phyloP scores from a whole-genome alignment of 2,888 invertebrate species.

The Lasioglossum villosulum region DNA sequence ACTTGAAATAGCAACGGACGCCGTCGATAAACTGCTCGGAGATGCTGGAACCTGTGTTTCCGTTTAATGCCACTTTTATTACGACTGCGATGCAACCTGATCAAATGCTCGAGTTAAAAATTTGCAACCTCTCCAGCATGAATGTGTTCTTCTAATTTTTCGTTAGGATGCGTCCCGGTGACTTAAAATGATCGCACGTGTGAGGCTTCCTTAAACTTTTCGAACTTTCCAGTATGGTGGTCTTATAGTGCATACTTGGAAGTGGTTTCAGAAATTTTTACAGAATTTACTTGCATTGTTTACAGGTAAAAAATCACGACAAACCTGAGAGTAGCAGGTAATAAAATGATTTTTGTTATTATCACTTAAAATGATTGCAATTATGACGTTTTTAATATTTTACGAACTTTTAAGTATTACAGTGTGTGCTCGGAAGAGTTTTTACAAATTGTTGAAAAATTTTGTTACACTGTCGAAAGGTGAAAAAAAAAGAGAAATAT shows the following conservation, averaged over 20 bases:
- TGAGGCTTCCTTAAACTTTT: not conserved
- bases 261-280: not conserved
- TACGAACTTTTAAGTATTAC: too few relatives aligned
- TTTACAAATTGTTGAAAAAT: too few relatives aligned
- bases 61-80: conserved; percentile 30
- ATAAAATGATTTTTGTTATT: too few relatives aligned
- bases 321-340: too few relatives aligned
- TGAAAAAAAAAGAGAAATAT: too few relatives aligned
- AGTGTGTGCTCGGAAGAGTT: too few relatives aligned
- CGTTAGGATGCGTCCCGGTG: too few relatives aligned
- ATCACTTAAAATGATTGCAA: too few relatives aligned
- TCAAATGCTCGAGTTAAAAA: conserved; percentile 5
- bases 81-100: not conserved
- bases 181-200: not conserved
- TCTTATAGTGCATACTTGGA: not conserved
- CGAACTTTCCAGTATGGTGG: not conserved
- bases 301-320: too few relatives aligned
- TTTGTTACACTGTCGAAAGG: too few relatives aligned
- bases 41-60: conserved; percentile 6
- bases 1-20: conserved; percentile 43
- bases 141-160: not conserved
- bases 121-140: not conserved
- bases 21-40: conserved; percentile 33
- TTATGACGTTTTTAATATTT: too few relatives aligned
- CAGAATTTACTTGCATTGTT: not conserved